A percentile compares a stretch with the other conserved stretches of the same genome.
These are phyloP conservation scores for Phenganax subtilis DNA, from an alignment of 92 coral and sea anemone species.

Conservation along the genomic window DNA sequence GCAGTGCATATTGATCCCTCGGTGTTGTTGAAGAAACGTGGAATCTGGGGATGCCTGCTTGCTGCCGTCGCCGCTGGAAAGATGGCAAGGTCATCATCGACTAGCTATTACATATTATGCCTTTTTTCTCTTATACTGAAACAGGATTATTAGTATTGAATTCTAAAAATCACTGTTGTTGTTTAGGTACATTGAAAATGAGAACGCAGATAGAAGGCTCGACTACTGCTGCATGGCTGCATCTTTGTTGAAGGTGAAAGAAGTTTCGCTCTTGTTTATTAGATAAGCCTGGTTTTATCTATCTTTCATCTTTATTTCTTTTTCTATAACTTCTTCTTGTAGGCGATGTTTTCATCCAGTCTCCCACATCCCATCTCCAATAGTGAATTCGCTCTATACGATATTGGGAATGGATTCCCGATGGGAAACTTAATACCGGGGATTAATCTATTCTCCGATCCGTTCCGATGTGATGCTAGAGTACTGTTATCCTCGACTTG, in stretches of 20 bases:
- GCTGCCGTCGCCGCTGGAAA: constrained; percentile 86
- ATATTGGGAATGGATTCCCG: constrained; percentile 70
- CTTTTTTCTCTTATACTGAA: background rate
- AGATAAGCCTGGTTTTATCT: background rate
- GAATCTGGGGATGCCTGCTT: constrained; percentile 92
- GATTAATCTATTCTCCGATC: constrained; percentile 79
- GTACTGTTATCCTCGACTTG: constrained; percentile 71
- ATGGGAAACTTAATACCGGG: constrained; percentile 78
- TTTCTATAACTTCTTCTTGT: background rate
- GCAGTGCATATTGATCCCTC: constrained; percentile 51
- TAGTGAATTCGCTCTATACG: constrained; percentile 88
- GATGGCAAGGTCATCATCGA: constrained; percentile 74
- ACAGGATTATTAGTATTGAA: background rate
- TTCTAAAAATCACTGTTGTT: background rate
- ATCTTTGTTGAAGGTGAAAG: constrained; percentile 65
- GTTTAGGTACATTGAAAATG: constrained; percentile 79
- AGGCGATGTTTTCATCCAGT: constrained; percentile 81
- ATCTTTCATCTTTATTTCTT: background rate
- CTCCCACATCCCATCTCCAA: constrained; percentile 91
- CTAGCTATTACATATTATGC: background rate
- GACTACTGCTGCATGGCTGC: constrained; percentile 85
- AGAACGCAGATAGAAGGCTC: constrained; percentile 78
- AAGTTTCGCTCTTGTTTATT: background rate
- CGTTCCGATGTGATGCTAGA: constrained; percentile 85
- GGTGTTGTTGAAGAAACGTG: constrained; percentile 74